A percentile compares a stretch with the other conserved stretches of the same genome.
Conservation (phyloP, 1,140 invertebrate genomes). For the Drosophila ohnishii region DNA sequence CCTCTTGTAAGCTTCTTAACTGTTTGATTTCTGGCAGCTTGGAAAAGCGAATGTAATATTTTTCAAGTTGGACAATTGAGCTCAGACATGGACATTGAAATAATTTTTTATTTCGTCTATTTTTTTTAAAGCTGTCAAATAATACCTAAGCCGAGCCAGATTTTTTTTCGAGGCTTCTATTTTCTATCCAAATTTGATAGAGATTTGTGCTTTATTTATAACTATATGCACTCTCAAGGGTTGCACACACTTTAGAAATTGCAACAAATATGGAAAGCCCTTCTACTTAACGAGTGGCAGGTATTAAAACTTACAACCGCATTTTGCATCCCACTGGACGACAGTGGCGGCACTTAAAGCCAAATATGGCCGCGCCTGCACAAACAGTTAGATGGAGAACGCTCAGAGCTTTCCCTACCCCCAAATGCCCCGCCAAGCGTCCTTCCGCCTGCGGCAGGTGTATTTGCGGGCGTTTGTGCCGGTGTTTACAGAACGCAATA, state of each 20-base stretch:
- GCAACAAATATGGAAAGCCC: slow-evolving; percentile 2
- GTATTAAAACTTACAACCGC: slow-evolving; percentile 21
- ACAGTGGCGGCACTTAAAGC: slow-evolving; percentile 21
- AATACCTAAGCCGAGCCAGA: neutral
- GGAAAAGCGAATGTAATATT: neutral
- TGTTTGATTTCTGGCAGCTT: neutral
- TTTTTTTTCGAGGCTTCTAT: neutral
- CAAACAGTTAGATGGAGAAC: slow-evolving; percentile 46
- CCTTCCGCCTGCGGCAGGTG: slow-evolving; percentile 18
- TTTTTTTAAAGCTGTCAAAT: neutral
- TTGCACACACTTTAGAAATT: neutral
- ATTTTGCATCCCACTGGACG: slow-evolving; percentile 35
- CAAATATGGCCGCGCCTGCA: slow-evolving; percentile 36
- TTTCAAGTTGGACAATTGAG: neutral
- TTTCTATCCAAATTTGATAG: neutral
- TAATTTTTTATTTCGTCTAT: neutral
- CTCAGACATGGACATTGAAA: neutral
- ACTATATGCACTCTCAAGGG: neutral
- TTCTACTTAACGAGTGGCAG: neutral
- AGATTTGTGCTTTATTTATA: neutral
- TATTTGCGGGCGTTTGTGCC: slow-evolving; percentile 34
- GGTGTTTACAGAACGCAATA: slow-evolving; percentile 59
- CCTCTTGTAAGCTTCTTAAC: neutral
- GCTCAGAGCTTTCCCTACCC: slow-evolving; percentile 7
- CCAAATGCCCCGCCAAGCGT: neutral